A percentile compares a stretch with the other conserved stretches of the same genome.
phyloP scores from a whole-genome alignment of 1,140 invertebrate genomes.

The Drosophila bocki region DNA sequence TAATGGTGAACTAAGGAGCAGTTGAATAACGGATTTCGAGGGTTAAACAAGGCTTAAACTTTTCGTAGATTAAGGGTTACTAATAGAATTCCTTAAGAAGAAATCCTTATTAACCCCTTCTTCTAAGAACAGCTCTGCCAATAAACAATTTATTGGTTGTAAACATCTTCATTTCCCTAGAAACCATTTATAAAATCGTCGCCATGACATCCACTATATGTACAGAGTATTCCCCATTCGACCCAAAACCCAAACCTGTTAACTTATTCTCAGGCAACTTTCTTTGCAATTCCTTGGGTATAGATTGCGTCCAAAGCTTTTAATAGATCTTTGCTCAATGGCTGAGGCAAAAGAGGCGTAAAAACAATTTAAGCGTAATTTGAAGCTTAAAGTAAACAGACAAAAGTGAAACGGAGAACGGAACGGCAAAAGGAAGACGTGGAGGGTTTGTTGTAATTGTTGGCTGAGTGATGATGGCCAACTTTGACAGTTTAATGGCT shows the following conservation, averaged over 20 bases:
- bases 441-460: constrained; percentile 44
- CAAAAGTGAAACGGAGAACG: constrained; percentile 29
- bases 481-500: constrained; percentile 76
- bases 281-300: constrained; percentile 15
- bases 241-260: background rate
- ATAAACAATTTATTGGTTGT: background rate
- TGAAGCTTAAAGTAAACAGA: constrained; percentile 76
- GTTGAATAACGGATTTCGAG: constrained; percentile 4
- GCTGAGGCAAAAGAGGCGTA: constrained; percentile 52
- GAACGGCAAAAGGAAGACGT: constrained; percentile 12
- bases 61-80: background rate
- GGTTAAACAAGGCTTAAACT: background rate
- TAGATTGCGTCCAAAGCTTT: constrained; percentile 60
- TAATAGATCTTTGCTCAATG: constrained; percentile 57
- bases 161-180: background rate
- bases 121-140: background rate
- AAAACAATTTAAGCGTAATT: constrained; percentile 83
- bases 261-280: constrained; percentile 1
- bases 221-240: constrained; percentile 10
- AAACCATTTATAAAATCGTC: background rate
- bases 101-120: background rate
- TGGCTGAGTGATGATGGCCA: constrained; percentile 67
- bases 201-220: background rate
- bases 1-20: constrained; percentile 12
- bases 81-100: no score